Evolutionary conservation across 2,113 vertebrate genomes (phyloP).

Genomic region (Meles meles): DNA sequence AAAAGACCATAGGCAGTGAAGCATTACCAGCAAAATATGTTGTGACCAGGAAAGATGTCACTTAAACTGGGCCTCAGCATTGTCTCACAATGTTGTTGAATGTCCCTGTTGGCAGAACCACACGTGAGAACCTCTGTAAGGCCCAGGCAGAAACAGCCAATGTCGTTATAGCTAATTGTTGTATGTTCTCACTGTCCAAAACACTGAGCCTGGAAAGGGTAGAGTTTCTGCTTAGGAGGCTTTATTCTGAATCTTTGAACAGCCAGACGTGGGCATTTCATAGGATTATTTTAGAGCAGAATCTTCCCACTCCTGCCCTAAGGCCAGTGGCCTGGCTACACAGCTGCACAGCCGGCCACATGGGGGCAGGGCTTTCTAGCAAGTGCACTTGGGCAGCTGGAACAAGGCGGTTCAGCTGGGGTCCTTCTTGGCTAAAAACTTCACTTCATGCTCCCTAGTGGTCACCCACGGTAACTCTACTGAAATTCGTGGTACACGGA

Average conservation of each 20-base stretch:
- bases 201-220: background rate
- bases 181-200: background rate
- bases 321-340: background rate
- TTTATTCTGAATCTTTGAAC: background rate
- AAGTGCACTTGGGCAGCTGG: accelerated
- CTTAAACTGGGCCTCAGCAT: background rate
- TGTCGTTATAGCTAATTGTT: background rate
- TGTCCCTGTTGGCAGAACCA: background rate
- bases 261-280: background rate
- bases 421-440: background rate
- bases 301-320: background rate
- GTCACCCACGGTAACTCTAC: accelerated
- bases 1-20: background rate
- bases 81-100: background rate
- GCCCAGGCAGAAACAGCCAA: accelerated
- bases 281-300: background rate
- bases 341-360: background rate
- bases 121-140: accelerated
- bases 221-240: background rate
- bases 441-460: background rate
- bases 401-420: accelerated
- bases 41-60: background rate
- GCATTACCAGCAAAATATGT: background rate
- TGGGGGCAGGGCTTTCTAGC: conserved; percentile 50
- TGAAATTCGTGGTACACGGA: background rate